Conservation (phyloP, 2,888 invertebrate genomes). For the Lasioglossum zephyrum region DNA sequence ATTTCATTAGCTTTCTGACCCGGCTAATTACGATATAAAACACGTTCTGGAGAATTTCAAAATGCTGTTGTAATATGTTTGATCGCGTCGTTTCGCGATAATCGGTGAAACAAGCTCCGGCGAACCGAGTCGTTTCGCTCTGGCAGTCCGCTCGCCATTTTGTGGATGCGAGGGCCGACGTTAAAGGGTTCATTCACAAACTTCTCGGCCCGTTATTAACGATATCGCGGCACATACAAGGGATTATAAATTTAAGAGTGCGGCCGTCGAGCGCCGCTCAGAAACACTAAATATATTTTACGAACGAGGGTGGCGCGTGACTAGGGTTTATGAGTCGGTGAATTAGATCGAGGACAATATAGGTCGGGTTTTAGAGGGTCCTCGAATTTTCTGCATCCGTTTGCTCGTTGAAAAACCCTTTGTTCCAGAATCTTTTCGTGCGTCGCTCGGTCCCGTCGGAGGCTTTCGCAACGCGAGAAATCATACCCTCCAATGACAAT, state of each 20-base stretch:
- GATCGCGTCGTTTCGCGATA: neutral
- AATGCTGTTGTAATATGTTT: neutral
- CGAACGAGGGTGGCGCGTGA: constrained; percentile 58
- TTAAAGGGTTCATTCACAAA: constrained; percentile 46
- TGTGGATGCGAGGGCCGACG: constrained; percentile 12
- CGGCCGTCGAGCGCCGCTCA: constrained; percentile 36
- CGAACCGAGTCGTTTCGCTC: neutral
- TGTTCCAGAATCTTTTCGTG: neutral
- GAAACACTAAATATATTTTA: constrained; percentile 59
- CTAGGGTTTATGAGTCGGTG: constrained; percentile 51
- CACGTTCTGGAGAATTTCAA: neutral
- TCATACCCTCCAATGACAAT: neutral
- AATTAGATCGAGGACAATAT: constrained; percentile 45
- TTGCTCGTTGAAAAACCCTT: neutral
- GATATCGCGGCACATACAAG: constrained; percentile 30
- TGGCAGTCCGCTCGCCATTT: constrained; percentile 27
- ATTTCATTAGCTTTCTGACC: neutral
- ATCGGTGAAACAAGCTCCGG: neutral
- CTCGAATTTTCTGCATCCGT: constrained; percentile 13
- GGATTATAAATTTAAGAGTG: constrained; percentile 52
- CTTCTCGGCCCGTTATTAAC: constrained; percentile 44
- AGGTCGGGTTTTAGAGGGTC: constrained; percentile 37
- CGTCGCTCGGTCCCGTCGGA: constrained; percentile 13
- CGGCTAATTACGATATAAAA: neutral
- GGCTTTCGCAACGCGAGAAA: neutral